phyloP scores from a whole-genome alignment of 2,797 vertebrate genomes.

The Poeciliopsis presidionis region DNA sequence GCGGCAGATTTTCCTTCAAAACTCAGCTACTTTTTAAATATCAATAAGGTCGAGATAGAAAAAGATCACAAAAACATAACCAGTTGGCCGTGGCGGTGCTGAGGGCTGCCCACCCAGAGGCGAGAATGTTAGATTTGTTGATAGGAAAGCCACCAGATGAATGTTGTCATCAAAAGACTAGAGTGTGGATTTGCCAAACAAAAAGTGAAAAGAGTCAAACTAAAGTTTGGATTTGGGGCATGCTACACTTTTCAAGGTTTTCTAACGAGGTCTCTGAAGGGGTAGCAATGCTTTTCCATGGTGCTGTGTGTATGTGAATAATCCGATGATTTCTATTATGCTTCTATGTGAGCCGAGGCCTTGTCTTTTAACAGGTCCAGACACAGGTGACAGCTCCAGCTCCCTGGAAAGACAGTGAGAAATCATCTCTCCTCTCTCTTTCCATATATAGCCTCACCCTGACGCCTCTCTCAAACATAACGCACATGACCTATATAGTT shows the following conservation, averaged over 20 bases:
- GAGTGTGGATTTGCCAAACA: not conserved
- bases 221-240: not conserved
- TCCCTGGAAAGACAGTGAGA: slow-evolving; percentile 80
- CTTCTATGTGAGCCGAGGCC: slow-evolving; percentile 87
- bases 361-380: slow-evolving; percentile 94
- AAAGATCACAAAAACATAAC: not conserved
- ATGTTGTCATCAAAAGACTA: not conserved
- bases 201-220: not conserved
- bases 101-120: not conserved
- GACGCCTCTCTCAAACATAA: slow-evolving; percentile 15
- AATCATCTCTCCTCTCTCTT: slow-evolving; percentile 17
- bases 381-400: slow-evolving; percentile 99
- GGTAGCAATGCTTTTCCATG: not conserved
- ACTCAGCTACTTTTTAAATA: not conserved
- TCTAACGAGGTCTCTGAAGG: not conserved
- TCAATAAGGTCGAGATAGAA: not conserved
- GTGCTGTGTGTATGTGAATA: slow-evolving; percentile 4
- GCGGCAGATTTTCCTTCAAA: not conserved
- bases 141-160: not conserved
- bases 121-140: not conserved
- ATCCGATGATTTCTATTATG: slow-evolving; percentile 47
- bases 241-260: not conserved
- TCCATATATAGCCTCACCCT: slow-evolving; percentile 36
- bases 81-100: not conserved
- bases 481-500: slow-evolving; percentile 11